These are phyloP conservation scores for Protobothrops mucrosquamatus DNA, from an alignment of 2,113 vertebrate genomes.

Conservation along the genomic window DNA sequence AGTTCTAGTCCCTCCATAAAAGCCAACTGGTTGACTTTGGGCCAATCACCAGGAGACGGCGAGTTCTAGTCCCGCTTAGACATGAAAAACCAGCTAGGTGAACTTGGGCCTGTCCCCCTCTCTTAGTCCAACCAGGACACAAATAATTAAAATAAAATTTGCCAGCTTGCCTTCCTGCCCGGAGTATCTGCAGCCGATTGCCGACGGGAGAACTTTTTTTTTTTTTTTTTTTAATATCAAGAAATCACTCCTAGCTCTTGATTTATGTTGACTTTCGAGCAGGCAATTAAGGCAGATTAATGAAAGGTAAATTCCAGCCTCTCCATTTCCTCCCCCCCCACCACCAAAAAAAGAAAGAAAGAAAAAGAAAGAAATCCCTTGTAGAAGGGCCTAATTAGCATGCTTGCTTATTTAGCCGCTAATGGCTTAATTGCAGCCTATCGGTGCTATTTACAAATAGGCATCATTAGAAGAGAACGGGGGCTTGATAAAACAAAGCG, in stretches of 20 bases:
- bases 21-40: too few species aligned
- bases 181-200: not conserved
- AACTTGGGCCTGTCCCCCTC: too few species aligned
- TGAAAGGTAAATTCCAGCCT: conserved; percentile 81
- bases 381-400: conserved; percentile 75
- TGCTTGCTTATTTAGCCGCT: conserved; percentile 75
- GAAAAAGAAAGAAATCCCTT: conserved; percentile 49
- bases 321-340: not conserved
- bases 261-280: conserved; percentile 68
- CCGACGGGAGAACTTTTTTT: too few species aligned
- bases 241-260: conserved; percentile 58
- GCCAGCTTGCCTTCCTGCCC: not conserved
- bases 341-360: not conserved
- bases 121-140: too few species aligned
- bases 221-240: not conserved
- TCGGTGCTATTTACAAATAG: conserved; percentile 82
- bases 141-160: not conserved
- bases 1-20: not conserved
- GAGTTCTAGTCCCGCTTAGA: too few species aligned
- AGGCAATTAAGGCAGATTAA: conserved; percentile 78
- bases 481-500: conserved; percentile 35
- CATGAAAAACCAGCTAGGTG: too few species aligned
- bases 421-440: conserved; percentile 79
- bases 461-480: conserved; percentile 72
- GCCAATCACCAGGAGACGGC: too few species aligned